A percentile compares a stretch with the other conserved stretches of the same genome.
phyloP scores from a whole-genome alignment of 1,140 invertebrate genomes.

The Heliconius congener region DNA sequence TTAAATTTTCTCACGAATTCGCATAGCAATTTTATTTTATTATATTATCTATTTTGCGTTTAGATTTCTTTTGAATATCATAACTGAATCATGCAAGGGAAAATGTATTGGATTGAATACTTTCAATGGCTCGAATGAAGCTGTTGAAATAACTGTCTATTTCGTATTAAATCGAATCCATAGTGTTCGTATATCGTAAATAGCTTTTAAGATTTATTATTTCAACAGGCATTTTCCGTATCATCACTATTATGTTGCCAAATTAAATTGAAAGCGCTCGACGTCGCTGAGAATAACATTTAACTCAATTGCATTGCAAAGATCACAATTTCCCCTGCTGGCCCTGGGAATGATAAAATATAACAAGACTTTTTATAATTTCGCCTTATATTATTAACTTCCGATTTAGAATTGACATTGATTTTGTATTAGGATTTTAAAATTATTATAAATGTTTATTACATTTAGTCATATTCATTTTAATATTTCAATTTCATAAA shows the following conservation, averaged over 20 bases:
- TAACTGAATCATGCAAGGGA: conserved; percentile 45
- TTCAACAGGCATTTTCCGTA: conserved; percentile 15
- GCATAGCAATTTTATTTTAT: conserved; percentile 81
- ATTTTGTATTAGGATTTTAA: too few relatives aligned
- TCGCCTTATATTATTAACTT: neutral
- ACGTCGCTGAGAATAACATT: conserved; percentile 73
- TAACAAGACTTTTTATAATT: conserved; percentile 18
- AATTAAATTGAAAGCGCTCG: conserved; percentile 77
- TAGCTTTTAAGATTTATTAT: conserved; percentile 25
- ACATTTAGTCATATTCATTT: too few relatives aligned
- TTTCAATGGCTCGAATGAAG: conserved; percentile 38
- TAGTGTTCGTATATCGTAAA: conserved; percentile 11
- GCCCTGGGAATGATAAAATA: conserved; percentile 44
- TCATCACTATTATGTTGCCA: conserved; percentile 67
- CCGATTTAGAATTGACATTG: neutral
- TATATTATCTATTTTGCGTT: conserved; percentile 80
- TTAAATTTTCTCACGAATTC: conserved; percentile 82
- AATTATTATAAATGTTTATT: too few relatives aligned
- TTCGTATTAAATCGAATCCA: neutral
- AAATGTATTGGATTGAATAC: conserved; percentile 39
- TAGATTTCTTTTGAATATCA: conserved; percentile 68
- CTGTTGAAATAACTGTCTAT: conserved; percentile 22
- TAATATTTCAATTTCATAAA: too few relatives aligned
- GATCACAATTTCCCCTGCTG: conserved; percentile 65
- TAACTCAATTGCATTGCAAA: conserved; percentile 76